Percentiles rank a stretch among this genome's conserved stretches.
These are phyloP conservation scores for Nixonia krombeini DNA, from an alignment of 1,140 invertebrate species.

Conservation along the genomic window DNA sequence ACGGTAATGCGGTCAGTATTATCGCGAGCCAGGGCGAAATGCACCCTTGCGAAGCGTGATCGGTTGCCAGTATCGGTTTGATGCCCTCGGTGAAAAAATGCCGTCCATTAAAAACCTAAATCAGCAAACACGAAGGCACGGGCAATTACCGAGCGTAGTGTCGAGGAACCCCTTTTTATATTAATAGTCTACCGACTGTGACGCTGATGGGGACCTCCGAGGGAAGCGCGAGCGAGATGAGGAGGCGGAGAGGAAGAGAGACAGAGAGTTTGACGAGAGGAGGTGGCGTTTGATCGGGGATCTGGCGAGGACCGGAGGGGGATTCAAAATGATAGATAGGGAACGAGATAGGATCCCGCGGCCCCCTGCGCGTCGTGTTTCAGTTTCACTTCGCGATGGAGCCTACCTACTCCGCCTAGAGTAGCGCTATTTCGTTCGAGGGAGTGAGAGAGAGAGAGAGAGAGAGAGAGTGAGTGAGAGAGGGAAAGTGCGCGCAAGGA, in stretches of 20 bases:
- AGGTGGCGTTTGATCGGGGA: constrained; percentile 49
- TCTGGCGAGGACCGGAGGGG: constrained; percentile 48
- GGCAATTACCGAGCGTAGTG: constrained; percentile 67
- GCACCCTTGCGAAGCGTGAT: too few relatives aligned
- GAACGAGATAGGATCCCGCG: constrained; percentile 64
- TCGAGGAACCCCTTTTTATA: constrained; percentile 71
- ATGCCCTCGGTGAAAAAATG: constrained; percentile 40
- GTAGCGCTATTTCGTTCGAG: constrained; percentile 24
- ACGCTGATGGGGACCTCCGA: constrained; percentile 53
- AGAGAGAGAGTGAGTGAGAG: constrained; percentile 2
- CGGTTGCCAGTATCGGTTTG: constrained; percentile 25
- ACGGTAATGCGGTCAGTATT: too few relatives aligned
- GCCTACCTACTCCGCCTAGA: constrained; percentile 59
- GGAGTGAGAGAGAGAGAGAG: constrained; percentile 17
- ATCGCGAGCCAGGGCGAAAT: too few relatives aligned
- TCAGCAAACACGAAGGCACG: constrained; percentile 49
- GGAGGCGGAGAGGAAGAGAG: constrained; percentile 30
- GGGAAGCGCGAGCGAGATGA: constrained; percentile 49
- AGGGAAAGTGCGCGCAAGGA: not conserved
- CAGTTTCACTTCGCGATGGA: constrained; percentile 68
- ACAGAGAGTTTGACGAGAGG: constrained; percentile 24
- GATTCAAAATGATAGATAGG: constrained; percentile 70
- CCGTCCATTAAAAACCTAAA: constrained; percentile 49
- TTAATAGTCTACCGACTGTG: constrained; percentile 69
- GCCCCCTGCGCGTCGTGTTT: constrained; percentile 62